Base-by-base conservation (phyloP, 1,140 invertebrate species). In the Monochamus saltuarius region DNA sequence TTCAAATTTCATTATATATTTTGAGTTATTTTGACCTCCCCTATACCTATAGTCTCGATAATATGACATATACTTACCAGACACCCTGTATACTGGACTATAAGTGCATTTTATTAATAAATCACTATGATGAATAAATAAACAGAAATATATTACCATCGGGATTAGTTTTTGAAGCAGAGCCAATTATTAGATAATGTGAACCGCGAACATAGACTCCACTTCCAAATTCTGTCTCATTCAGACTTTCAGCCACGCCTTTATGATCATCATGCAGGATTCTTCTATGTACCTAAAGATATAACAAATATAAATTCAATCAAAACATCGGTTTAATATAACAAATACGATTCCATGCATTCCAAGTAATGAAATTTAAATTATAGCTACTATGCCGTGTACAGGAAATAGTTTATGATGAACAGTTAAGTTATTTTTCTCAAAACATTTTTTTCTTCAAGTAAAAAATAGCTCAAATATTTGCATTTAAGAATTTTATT, bases 231-330 rank as follows among this genome's bases (percentile, higher is more conserved):
- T 83, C 90, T 7, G 79, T 78, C 78, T 95, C 92, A 74, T 94
- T 89, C 2, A 95, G 73, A 8, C 89, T 83, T 80, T 99, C 96
- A 0, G 81, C 89, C 0, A 99, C 95, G 7, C 97, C 97, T 67
- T 94, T 94, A 0, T 85, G 86, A 78, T 99, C 97, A 73, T 99
- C 97, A 52, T 84, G 79, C 0, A 97, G 68, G 11, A 93, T 76
- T 54, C 95, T 82, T 61, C 96, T 83, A 75, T 98, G 96, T 22
- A 92, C 82, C 90, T 92, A 0, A 90, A 68, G 22, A 29, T 29
- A 29, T 29, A 17, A 39, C 11, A 53, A 53, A 11, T 14, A 7
- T 7, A 0, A n/a, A 9, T 4, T 7, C 14, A n/a, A 19, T 9
- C 0, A 11, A 13, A 19, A 17, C 10, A 34, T 19, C n/a, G 11